Conservation (phyloP, 2,888 invertebrate species). For the Trachelus troglodyta region DNA sequence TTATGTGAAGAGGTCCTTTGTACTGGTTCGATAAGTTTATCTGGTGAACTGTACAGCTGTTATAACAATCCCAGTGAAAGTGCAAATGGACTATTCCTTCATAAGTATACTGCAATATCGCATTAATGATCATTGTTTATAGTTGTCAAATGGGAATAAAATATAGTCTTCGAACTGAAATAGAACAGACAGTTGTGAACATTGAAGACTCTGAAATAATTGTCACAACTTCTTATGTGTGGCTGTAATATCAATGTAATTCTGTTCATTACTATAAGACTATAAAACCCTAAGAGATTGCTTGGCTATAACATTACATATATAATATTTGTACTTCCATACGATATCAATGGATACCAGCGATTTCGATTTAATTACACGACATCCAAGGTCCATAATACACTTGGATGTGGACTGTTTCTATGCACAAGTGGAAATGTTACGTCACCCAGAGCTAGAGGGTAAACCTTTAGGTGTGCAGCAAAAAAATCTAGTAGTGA, state of each 20-base stretch:
- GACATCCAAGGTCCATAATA: conserved; percentile 78
- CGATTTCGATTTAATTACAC: conserved; percentile 48
- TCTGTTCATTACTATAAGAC: neutral
- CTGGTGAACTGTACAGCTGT: neutral
- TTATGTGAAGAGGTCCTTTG: neutral
- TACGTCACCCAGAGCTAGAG: conserved; percentile 76
- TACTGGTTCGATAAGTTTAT: neutral
- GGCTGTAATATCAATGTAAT: neutral
- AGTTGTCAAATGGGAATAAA: neutral
- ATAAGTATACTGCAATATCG: neutral
- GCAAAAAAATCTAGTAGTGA: conserved; percentile 87
- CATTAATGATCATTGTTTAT: neutral
- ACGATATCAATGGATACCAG: conserved; percentile 52
- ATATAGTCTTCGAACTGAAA: neutral
- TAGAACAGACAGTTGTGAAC: neutral
- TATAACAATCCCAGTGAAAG: neutral
- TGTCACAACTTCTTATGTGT: neutral
- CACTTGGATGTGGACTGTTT: conserved; percentile 88
- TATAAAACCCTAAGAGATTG: neutral
- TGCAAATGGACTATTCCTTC: neutral
- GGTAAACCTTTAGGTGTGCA: conserved; percentile 81
- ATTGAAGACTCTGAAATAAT: neutral
- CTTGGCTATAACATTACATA: neutral
- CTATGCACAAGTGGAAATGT: conserved; percentile 88
- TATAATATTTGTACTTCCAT: neutral